Conservation (phyloP, 2,113 vertebrate genomes). For the Artemisiospiza belli region DNA sequence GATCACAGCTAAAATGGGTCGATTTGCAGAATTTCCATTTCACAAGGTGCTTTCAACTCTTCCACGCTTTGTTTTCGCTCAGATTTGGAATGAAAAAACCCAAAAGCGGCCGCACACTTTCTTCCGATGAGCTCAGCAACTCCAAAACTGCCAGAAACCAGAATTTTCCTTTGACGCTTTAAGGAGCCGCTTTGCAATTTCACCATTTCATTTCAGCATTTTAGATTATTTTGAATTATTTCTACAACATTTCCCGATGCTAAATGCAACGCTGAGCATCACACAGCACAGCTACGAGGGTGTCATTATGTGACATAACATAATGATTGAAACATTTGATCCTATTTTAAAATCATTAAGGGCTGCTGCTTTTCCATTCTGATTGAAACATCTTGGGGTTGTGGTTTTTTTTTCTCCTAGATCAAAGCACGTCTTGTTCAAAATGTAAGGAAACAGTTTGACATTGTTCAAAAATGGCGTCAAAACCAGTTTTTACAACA, state of each 20-base stretch:
- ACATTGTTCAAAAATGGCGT: constrained; percentile 48
- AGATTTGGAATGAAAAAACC: accelerated
- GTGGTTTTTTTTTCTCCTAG: neutral
- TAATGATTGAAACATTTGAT: constrained; percentile 47
- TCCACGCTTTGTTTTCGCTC: neutral
- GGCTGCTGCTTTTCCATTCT: neutral
- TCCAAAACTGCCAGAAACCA: neutral
- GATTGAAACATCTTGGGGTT: constrained; percentile 14
- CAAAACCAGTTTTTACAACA: constrained; percentile 34
- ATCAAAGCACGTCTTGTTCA: constrained; percentile 48
- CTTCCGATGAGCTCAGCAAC: neutral
- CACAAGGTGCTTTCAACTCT: neutral
- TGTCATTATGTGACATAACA: constrained; percentile 38
- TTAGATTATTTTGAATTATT: constrained; percentile 39
- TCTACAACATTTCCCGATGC: constrained; percentile 26
- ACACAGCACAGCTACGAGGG: neutral
- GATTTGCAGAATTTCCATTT: constrained; percentile 12
- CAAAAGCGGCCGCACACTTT: neutral
- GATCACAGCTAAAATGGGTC: neutral
- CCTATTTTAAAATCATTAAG: constrained; percentile 55
- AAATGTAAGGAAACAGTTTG: constrained; percentile 41
- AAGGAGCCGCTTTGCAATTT: neutral
- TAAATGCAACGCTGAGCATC: constrained; percentile 21
- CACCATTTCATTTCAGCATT: neutral
- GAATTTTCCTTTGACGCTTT: neutral